These are phyloP conservation scores for Otolemur garnettii DNA, from an alignment of 2,113 vertebrate species.

Conservation along the genomic window DNA sequence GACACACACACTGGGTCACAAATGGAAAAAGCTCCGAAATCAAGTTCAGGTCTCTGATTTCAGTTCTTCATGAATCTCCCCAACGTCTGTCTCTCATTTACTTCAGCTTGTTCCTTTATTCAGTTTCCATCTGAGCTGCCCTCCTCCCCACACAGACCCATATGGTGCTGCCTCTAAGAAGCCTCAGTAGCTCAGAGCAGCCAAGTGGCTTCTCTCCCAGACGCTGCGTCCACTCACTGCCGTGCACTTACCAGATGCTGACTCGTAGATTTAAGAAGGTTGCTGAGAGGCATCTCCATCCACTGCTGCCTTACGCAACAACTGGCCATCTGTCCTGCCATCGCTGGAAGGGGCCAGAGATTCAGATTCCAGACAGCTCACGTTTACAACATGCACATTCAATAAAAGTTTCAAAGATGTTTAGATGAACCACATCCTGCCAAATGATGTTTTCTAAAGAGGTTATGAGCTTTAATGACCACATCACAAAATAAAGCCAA, in stretches of 20 bases:
- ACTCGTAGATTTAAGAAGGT: slow-evolving; percentile 72
- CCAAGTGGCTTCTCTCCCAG: slow-evolving; percentile 68
- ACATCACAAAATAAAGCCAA: not conserved
- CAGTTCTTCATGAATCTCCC: slow-evolving; percentile 81
- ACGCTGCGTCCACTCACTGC: slow-evolving; percentile 54
- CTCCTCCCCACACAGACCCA: slow-evolving; percentile 54
- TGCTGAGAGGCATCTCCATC: slow-evolving; percentile 64
- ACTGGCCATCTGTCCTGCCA: slow-evolving; percentile 73
- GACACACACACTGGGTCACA: slow-evolving; percentile 76
- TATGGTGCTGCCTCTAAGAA: slow-evolving; percentile 66
- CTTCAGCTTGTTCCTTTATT: slow-evolving; percentile 71
- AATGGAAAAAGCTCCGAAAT: slow-evolving; percentile 77
- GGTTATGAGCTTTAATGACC: slow-evolving; percentile 30
- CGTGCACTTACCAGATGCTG: slow-evolving; percentile 73
- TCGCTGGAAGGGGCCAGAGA: slow-evolving; percentile 53
- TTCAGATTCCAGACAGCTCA: slow-evolving; percentile 60
- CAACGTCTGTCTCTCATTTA: slow-evolving; percentile 84
- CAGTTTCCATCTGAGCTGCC: not conserved
- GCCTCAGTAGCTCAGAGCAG: not conserved
- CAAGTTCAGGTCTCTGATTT: slow-evolving; percentile 81
- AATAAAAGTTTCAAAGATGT: slow-evolving; percentile 52
- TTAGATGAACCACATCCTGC: slow-evolving; percentile 63
- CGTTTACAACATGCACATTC: slow-evolving; percentile 38
- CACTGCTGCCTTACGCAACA: slow-evolving; percentile 66
- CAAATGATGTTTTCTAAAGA: slow-evolving; percentile 42